A percentile compares a stretch with the other conserved stretches of the same genome.
These are phyloP conservation scores for Platysternon megacephalum DNA, from an alignment of 2,113 vertebrate genomes.

Conservation along the genomic window DNA sequence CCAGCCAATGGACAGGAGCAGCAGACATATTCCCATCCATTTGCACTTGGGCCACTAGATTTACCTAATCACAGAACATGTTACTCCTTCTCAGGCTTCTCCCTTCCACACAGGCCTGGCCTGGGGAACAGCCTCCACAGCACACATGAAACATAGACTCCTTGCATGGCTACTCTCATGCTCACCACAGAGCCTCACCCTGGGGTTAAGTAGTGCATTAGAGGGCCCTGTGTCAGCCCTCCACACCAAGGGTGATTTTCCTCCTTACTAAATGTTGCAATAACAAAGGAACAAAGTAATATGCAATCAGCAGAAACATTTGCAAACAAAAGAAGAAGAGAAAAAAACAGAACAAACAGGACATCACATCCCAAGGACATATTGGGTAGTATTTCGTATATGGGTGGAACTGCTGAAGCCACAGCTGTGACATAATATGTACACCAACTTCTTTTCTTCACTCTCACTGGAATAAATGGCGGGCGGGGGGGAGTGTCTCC, in stretches of 20 bases:
- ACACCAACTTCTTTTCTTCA: not conserved
- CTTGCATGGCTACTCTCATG: not conserved
- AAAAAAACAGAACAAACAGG: constrained; percentile 40
- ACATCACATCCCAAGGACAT: not conserved
- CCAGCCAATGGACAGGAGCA: not conserved
- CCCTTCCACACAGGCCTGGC: not conserved
- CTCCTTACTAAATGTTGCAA: not conserved
- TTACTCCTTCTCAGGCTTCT: not conserved
- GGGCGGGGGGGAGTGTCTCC: not conserved
- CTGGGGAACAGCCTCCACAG: not conserved
- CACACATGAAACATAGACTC: not conserved
- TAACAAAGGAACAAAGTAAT: not conserved
- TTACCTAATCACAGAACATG: not conserved
- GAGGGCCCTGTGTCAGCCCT: not conserved
- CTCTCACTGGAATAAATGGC: not conserved
- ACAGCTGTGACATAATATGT: not conserved
- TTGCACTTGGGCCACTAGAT: not conserved
- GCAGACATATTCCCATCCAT: not conserved
- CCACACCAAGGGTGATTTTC: not conserved
- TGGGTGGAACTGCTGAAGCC: too few species aligned
- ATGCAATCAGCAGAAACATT: not conserved
- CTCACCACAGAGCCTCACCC: not conserved
- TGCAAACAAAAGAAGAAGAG: constrained; percentile 12
- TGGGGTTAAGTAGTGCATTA: not conserved
- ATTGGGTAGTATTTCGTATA: not conserved